These are phyloP conservation scores for Pseudolaguvia tuberculata DNA, from an alignment of 2,113 vertebrate species.

Conservation along the genomic window DNA sequence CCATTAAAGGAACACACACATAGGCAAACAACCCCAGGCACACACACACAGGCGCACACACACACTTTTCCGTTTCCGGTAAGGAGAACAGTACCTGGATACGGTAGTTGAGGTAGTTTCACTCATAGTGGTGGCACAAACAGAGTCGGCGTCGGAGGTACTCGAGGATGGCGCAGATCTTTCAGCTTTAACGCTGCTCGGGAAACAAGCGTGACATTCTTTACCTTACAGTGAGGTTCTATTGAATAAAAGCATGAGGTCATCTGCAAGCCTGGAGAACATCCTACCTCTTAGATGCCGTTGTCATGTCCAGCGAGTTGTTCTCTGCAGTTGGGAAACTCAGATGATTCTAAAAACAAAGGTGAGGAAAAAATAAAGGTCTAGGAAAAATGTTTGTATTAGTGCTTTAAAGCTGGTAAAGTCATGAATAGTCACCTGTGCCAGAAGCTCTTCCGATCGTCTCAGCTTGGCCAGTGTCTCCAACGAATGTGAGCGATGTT, in stretches of 20 bases:
- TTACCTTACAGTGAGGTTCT: constrained; percentile 18
- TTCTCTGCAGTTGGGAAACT: constrained; percentile 66
- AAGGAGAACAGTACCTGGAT: constrained; percentile 75
- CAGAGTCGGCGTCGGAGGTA: constrained; percentile 92
- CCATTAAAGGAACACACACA: no score
- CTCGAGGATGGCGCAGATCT: constrained; percentile 79
- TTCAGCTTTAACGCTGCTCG: constrained; percentile 74
- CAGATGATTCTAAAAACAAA: constrained; percentile 54
- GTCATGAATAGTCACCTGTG: constrained; percentile 58
- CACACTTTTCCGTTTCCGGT: neutral
- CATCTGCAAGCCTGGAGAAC: neutral
- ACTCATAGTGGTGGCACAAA: constrained; percentile 86
- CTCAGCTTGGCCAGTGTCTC: constrained; percentile 72
- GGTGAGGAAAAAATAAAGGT: constrained; percentile 11
- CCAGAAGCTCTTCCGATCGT: constrained; percentile 58
- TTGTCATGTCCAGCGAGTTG: constrained; percentile 76
- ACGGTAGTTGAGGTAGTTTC: constrained; percentile 99
- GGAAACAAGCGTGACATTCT: constrained; percentile 7
- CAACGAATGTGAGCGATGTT: constrained; percentile 76
- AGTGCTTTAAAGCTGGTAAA: neutral
- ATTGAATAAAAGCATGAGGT: neutral
- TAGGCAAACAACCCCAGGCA: no score
- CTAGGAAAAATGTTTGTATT: neutral
- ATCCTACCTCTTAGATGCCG: constrained; percentile 76
- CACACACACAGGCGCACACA: no score